These are phyloP conservation scores for Agrypnia vestita DNA, from an alignment of 1,140 invertebrate genomes.

Conservation along the genomic window DNA sequence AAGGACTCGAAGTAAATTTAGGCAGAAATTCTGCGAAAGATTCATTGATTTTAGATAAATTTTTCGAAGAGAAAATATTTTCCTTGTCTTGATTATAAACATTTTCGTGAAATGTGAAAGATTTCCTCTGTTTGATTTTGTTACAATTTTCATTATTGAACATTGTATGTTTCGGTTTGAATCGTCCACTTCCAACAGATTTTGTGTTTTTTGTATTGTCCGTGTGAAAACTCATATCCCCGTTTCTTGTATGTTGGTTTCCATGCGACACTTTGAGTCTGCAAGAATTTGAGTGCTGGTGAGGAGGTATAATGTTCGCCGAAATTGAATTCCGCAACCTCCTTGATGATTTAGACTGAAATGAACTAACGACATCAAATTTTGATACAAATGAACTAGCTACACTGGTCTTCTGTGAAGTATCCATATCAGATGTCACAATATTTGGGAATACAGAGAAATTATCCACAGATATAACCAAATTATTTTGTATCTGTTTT, in stretches of 20 bases:
- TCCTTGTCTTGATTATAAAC: background rate
- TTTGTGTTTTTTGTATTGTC: background rate
- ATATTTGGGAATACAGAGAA: background rate
- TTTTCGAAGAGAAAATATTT: background rate
- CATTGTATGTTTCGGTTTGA: background rate
- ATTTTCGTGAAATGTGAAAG: background rate
- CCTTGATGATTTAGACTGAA: background rate
- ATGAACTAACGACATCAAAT: constrained; percentile 15
- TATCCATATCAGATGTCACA: background rate
- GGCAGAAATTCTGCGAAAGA: background rate
- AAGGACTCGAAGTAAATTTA: constrained; percentile 19
- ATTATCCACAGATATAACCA: background rate
- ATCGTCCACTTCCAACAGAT: background rate
- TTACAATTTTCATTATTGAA: background rate
- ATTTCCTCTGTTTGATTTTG: background rate
- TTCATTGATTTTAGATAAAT: background rate
- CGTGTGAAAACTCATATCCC: background rate
- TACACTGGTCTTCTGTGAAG: background rate
- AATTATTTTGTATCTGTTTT: background rate
- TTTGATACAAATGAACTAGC: constrained; percentile 3
- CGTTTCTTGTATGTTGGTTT: background rate
- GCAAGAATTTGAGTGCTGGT: no score
- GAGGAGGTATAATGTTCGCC: no score
- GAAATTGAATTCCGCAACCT: no score
- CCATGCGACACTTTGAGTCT: background rate